These are phyloP conservation scores for Brachionus koreanus DNA, from an alignment of 1,140 invertebrate genomes.

Conservation along the genomic window DNA sequence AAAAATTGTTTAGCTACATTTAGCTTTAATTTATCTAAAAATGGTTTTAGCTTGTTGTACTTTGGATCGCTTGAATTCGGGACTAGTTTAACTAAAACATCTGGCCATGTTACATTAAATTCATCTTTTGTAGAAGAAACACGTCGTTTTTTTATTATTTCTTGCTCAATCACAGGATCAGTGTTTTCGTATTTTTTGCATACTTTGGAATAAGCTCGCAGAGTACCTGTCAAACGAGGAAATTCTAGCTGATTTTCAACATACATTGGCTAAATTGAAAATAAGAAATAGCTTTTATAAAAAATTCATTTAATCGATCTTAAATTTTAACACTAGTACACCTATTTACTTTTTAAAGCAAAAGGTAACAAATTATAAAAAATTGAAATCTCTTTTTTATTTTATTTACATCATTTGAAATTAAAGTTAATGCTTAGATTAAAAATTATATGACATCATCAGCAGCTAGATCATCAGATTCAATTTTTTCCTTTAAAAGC, in stretches of 20 bases:
- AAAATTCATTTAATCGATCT: neutral
- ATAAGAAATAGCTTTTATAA: too few relatives aligned
- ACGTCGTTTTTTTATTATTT: constrained; percentile 9
- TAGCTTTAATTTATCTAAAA: neutral
- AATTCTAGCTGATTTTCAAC: constrained; percentile 43
- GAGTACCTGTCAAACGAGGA: constrained; percentile 52
- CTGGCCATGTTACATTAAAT: constrained; percentile 25
- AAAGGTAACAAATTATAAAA: neutral
- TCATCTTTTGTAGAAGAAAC: neutral
- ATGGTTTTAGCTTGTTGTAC: neutral
- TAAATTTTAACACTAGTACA: neutral
- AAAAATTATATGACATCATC: constrained; percentile 9
- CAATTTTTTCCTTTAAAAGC: constrained; percentile 11
- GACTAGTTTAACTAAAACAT: neutral
- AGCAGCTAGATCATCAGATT: neutral
- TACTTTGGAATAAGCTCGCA: constrained; percentile 51
- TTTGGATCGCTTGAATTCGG: neutral
- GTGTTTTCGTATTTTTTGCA: constrained; percentile 38
- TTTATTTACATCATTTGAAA: neutral
- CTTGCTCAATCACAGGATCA: neutral
- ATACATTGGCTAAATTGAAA: neutral
- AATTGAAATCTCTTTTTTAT: neutral
- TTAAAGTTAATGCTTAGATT: neutral
- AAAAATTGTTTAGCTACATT: constrained; percentile 13
- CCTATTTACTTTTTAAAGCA: neutral